These are phyloP conservation scores for Malurus alboscapulatus DNA, from an alignment of 2,113 vertebrate species.

Conservation along the genomic window DNA sequence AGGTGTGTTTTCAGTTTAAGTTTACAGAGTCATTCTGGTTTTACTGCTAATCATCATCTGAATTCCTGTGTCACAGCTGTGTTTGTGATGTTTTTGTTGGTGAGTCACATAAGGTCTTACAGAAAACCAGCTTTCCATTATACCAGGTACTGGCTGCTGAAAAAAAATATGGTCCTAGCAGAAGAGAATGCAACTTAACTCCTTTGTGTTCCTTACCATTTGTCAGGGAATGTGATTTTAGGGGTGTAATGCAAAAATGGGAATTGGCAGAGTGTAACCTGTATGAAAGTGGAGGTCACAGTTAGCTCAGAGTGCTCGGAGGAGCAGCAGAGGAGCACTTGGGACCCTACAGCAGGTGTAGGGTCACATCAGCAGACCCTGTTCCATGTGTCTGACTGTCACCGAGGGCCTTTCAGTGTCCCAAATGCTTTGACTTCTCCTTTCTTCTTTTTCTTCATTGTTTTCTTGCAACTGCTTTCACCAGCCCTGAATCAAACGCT, in stretches of 20 bases:
- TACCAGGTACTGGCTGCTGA: not conserved
- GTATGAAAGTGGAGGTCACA: not conserved
- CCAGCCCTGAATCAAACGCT: not conserved
- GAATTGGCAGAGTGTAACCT: not conserved
- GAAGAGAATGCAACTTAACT: not conserved
- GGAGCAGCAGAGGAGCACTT: not conserved
- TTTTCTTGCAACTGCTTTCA: conserved; percentile 17
- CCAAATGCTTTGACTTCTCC: not conserved
- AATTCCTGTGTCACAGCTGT: not conserved
- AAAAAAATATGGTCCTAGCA: not conserved
- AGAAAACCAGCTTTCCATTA: not conserved
- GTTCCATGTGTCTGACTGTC: not conserved
- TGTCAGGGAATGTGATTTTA: not conserved
- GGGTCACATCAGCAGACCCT: not conserved
- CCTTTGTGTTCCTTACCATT: not conserved
- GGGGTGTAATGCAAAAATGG: not conserved
- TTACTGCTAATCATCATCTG: not conserved
- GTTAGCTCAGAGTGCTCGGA: not conserved
- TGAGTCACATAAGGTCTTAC: not conserved
- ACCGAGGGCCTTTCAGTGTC: not conserved
- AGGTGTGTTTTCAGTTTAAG: not conserved
- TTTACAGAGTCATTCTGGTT: not conserved
- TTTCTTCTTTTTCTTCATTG: not conserved
- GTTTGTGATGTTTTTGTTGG: not conserved
- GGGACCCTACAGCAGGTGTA: not conserved